These are phyloP conservation scores for Champsocephalus esox DNA, from an alignment of 2,797 vertebrate species.

Conservation along the genomic window DNA sequence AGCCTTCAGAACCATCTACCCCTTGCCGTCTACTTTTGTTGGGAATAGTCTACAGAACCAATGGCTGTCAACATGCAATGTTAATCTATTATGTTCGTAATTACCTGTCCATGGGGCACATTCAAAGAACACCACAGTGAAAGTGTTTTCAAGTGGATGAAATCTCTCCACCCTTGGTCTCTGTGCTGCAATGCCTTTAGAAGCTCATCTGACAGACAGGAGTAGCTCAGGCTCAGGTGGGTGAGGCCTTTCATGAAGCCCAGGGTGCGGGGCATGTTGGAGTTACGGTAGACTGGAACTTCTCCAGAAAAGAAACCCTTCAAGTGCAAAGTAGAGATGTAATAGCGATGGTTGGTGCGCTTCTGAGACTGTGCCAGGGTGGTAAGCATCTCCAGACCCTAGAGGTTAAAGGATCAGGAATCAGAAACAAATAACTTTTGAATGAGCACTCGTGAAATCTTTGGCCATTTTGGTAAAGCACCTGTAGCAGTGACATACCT, in stretches of 20 bases:
- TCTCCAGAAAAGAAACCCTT: slow-evolving; percentile 78
- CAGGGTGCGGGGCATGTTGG: slow-evolving; percentile 62
- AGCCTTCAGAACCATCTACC: not conserved
- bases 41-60: not conserved
- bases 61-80: not conserved
- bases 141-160: slow-evolving; percentile 66
- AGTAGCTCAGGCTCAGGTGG: slow-evolving; percentile 80
- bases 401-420: slow-evolving; percentile 29
- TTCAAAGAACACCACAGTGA: slow-evolving; percentile 79
- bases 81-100: not conserved
- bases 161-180: not conserved
- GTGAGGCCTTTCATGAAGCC: slow-evolving; percentile 67
- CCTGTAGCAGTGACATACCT: not conserved
- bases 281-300: slow-evolving; percentile 66
- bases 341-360: slow-evolving; percentile 9
- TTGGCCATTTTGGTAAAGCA: not conserved
- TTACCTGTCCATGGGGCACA: slow-evolving; percentile 72
- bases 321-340: slow-evolving; percentile 74
- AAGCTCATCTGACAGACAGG: slow-evolving; percentile 82
- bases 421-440: not conserved
- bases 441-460: not conserved
- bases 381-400: slow-evolving; percentile 80
- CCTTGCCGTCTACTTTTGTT: not conserved
- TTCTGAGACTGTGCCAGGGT: slow-evolving; percentile 64
- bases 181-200: slow-evolving; percentile 65